phyloP scores from a whole-genome alignment of 2,888 invertebrate genomes.

The Eledona agricola region DNA sequence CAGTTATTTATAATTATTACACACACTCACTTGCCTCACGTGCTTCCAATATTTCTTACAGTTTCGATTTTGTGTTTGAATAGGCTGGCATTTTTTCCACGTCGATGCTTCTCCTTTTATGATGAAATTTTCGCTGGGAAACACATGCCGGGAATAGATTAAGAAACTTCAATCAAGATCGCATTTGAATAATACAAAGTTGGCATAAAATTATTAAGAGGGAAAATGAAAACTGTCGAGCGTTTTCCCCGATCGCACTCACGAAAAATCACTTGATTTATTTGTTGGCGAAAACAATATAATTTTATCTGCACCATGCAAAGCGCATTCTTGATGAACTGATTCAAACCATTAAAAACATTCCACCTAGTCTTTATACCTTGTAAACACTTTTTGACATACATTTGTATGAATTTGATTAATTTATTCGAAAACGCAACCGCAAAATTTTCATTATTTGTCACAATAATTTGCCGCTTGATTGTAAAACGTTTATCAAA shows the following conservation, averaged over 20 bases:
- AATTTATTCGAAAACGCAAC: slow-evolving; percentile 9
- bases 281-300: slow-evolving; percentile 1
- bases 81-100: slow-evolving; percentile 19
- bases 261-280: slow-evolving; percentile 14
- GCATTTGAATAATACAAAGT: slow-evolving; percentile 29
- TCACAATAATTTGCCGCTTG: slow-evolving; percentile 16
- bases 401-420: too few species aligned
- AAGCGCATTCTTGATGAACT: too few species aligned
- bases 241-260: not conserved
- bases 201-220: slow-evolving; percentile 27
- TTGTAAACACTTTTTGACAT: too few species aligned
- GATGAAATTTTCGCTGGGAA: slow-evolving; percentile 21
- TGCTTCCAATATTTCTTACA: slow-evolving; percentile 9
- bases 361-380: too few species aligned
- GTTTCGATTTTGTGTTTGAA: slow-evolving; percentile 29
- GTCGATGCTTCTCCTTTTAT: slow-evolving; percentile 20
- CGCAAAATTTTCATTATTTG: slow-evolving; percentile 16
- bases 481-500: slow-evolving; percentile 23
- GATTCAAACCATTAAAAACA: too few species aligned
- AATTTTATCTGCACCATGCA: too few species aligned
- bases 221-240: slow-evolving; percentile 10
- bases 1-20: too few species aligned
- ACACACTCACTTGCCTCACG: too few species aligned
- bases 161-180: slow-evolving; percentile 30
- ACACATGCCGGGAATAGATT: slow-evolving; percentile 19